These are phyloP conservation scores for Chrysoperla carnea DNA, from an alignment of 1,140 invertebrate genomes.

Conservation along the genomic window DNA sequence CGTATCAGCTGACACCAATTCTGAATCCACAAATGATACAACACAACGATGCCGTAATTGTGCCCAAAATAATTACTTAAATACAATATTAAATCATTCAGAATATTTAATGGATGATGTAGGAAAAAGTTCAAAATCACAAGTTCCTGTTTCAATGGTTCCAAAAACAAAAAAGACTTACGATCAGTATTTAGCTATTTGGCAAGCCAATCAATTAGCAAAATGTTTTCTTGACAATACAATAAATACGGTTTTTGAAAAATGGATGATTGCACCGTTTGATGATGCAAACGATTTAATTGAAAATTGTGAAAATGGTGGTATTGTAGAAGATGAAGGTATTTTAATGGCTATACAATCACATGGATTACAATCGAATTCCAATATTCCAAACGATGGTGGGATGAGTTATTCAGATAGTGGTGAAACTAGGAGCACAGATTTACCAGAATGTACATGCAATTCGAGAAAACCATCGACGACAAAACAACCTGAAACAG, in stretches of 20 bases:
- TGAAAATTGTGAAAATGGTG: constrained; percentile 30
- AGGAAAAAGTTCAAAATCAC: constrained; percentile 12
- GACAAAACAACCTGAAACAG: not conserved
- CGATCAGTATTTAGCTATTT: constrained; percentile 33
- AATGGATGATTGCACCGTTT: constrained; percentile 32
- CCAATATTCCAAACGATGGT: not conserved
- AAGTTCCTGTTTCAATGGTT: constrained; percentile 15
- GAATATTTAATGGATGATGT: constrained; percentile 11
- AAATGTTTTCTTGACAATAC: constrained; percentile 54
- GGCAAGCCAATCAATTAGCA: constrained; percentile 50
- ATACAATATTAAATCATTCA: constrained; percentile 13
- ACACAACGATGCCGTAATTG: constrained; percentile 6
- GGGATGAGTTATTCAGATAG: not conserved
- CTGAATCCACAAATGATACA: constrained; percentile 3
- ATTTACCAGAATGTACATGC: not conserved
- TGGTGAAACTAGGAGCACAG: not conserved
- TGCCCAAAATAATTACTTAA: constrained; percentile 7
- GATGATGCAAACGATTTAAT: constrained; percentile 31
- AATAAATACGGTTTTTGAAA: constrained; percentile 47
- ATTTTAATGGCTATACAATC: constrained; percentile 42
- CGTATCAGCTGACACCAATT: constrained; percentile 9
- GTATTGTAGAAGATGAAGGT: constrained; percentile 43
- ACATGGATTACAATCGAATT: constrained; percentile 31
- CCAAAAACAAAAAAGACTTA: constrained; percentile 17
- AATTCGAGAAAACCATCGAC: not conserved